Conservation (phyloP, 2,797 vertebrate species). For the Sciurus vulgaris region DNA sequence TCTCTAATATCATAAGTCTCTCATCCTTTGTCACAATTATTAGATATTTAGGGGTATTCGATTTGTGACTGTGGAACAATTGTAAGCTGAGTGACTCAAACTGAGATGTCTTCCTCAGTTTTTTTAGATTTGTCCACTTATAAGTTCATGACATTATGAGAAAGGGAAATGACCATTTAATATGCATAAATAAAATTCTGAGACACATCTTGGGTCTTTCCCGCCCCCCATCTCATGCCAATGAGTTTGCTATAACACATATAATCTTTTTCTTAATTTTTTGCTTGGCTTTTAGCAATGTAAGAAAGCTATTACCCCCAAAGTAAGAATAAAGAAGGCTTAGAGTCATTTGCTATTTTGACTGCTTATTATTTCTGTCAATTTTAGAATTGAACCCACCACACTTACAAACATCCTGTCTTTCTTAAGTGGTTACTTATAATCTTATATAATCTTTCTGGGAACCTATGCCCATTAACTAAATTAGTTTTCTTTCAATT, state of each 20-base stretch:
- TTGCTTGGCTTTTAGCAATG: slow-evolving; percentile 36
- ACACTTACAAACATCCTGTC: slow-evolving; percentile 43
- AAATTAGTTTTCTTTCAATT: slow-evolving; percentile 70
- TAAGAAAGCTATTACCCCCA: slow-evolving; percentile 1
- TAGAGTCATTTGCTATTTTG: slow-evolving; percentile 22
- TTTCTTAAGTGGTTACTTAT: slow-evolving; percentile 72
- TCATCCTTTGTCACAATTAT: background rate
- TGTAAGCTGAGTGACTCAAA: background rate
- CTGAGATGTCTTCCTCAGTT: background rate
- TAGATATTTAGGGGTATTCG: background rate
- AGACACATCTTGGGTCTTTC: background rate
- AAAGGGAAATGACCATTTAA: background rate
- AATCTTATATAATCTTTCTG: slow-evolving; percentile 68
- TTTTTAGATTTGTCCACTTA: background rate
- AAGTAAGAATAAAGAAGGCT: background rate
- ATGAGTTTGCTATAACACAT: slow-evolving; percentile 44
- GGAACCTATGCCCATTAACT: slow-evolving; percentile 52
- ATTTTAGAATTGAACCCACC: slow-evolving; percentile 36
- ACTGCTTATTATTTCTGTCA: slow-evolving; percentile 61
- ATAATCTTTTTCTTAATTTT: slow-evolving; percentile 31
- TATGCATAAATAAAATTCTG: background rate
- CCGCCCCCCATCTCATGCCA: background rate
- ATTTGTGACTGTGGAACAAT: background rate
- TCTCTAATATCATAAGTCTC: background rate
- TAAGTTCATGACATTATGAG: background rate